Conservation (phyloP, 1,140 invertebrate genomes). For the Cotesia typhae region DNA sequence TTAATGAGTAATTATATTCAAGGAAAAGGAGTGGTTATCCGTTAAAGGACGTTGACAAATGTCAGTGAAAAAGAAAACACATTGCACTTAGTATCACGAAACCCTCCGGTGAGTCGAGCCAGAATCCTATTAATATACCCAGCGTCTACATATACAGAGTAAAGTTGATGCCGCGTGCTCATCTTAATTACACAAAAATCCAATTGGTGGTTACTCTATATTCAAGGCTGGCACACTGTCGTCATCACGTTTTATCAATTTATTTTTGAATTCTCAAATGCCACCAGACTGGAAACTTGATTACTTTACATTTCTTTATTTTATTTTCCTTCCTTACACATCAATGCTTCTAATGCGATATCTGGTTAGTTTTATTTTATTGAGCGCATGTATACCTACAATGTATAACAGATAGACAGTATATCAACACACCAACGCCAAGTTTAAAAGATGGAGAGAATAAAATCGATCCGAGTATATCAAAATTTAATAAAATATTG, state of each 20-base stretch:
- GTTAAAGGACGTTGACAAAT: constrained; percentile 27
- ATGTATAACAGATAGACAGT: not conserved
- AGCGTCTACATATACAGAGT: constrained; percentile 28
- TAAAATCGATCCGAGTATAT: constrained; percentile 30
- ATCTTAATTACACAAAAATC: constrained; percentile 40
- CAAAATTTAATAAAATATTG: constrained; percentile 39
- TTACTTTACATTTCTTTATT: no score
- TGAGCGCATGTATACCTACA: no score
- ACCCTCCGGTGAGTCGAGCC: not conserved
- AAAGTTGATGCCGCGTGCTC: constrained; percentile 19
- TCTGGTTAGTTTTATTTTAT: no score
- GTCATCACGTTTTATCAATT: constrained; percentile 32
- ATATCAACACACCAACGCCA: not conserved
- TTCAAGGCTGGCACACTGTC: constrained; percentile 31
- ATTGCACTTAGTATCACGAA: not conserved
- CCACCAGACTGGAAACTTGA: no score
- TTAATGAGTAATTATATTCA: constrained; percentile 22
- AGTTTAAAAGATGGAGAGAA: no score
- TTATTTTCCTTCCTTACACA: constrained; percentile 19
- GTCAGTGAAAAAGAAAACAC: constrained; percentile 21
- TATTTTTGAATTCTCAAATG: constrained; percentile 27
- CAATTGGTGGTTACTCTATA: constrained; percentile 38
- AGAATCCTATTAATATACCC: constrained; percentile 29
- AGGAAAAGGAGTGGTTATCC: constrained; percentile 25
- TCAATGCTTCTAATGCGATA: constrained; percentile 22